Base-by-base conservation (phyloP, 2,113 vertebrate species). In the Saguinus midas region DNA sequence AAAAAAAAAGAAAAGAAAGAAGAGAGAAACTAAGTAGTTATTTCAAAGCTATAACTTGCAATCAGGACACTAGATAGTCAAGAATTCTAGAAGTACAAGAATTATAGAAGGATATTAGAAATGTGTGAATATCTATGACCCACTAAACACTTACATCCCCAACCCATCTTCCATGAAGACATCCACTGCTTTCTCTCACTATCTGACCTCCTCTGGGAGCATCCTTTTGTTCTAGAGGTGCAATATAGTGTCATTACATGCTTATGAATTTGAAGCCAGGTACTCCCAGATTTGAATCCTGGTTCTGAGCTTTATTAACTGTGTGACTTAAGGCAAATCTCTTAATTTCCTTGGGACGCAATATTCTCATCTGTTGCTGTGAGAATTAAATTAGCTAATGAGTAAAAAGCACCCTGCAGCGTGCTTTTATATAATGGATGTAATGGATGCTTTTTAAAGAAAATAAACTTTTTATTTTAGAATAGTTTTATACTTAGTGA, bases 301-400 rank as follows among this genome's bases (percentile, higher is more conserved):
- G 57, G 37, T 86, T 97, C 76, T 90, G 76, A 95, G 70, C 37
- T 76, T 45, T 72, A 83, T 90, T 92, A 90, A 29, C 58, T 94
- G 4, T 64, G 29, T 94, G 61, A 87, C 76, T 58, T 87, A 35
- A 78, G 75, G 61, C 80, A 86, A 81, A 95, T 87, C 58, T 91
- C 95, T 95, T 72, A 45, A 85, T 97, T 94, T 95, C 91, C 79
- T 57, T 96, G 95, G 87, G 64, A 96, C n/a, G 80, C 61, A 12
- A 32, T 84, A 58, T 61, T 92, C 48, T 95, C 27, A n/a, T 58
- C n/a, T 93, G 55, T 88, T 73, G 55, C 73, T 84, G 1, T 76
- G 64, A 92, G 43, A 90, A 84, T 96, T 94, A 97, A 95, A 73
- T 83, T 27, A 84, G 52, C 79, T 80, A 57, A 89, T 64, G 40